A percentile compares a stretch with the other conserved stretches of the same genome.
Evolutionary conservation across 2,113 vertebrate species (phyloP).

Genomic region (Gambusia holbrooki): DNA sequence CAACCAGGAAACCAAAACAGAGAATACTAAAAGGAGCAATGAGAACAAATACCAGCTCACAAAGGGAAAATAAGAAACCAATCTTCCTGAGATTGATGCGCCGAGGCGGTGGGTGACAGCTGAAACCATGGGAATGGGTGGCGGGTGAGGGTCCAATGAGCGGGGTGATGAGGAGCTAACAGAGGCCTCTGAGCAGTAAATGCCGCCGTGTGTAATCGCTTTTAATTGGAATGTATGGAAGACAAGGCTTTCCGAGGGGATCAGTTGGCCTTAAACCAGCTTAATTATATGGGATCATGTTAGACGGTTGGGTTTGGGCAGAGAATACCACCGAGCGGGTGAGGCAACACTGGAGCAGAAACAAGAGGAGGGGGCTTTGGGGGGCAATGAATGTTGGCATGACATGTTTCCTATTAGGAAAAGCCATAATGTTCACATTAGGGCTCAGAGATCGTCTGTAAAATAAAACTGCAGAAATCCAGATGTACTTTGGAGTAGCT

Average conservation of each 20-base stretch:
- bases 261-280: conserved; percentile 67
- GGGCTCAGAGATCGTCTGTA: neutral
- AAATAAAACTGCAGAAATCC: conserved; percentile 11
- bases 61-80: conserved; percentile 15
- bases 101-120: conserved; percentile 56
- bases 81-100: conserved; percentile 59
- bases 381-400: conserved; percentile 24
- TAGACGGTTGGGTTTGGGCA: conserved; percentile 43
- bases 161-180: conserved; percentile 52
- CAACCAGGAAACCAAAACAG: conserved; percentile 10
- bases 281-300: conserved; percentile 75
- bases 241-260: conserved; percentile 60
- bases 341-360: conserved; percentile 29
- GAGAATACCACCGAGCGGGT: conserved; percentile 35
- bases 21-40: neutral
- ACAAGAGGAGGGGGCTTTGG: no score
- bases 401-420: conserved; percentile 27
- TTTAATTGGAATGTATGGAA: conserved; percentile 75
- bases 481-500: conserved; percentile 4
- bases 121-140: conserved; percentile 72
- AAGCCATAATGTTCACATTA: conserved; percentile 19
- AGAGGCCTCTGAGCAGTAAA: conserved; percentile 66
- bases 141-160: conserved; percentile 8
- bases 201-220: conserved; percentile 69
- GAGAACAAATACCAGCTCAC: conserved; percentile 11